Evolutionary conservation across 2,888 invertebrate genomes (phyloP).

Genomic region (Microplitis deprimator): DNA sequence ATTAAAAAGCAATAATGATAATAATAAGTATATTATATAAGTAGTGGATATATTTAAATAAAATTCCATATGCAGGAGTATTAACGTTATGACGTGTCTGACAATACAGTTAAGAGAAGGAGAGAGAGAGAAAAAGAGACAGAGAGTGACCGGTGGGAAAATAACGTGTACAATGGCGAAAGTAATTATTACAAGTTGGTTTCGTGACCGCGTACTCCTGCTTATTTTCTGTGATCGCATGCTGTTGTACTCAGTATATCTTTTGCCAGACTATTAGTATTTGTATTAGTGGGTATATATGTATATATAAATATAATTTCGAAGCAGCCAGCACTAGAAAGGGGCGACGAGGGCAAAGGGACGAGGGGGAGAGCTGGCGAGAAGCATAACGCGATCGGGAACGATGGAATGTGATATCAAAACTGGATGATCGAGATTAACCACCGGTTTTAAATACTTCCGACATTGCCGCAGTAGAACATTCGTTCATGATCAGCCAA

Average conservation of each 20-base stretch:
- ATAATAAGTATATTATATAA: too few relatives aligned
- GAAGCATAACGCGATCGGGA: slow-evolving; percentile 12
- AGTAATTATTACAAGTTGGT: slow-evolving; percentile 36
- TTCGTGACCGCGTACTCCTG: slow-evolving; percentile 29
- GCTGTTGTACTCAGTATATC: slow-evolving; percentile 21
- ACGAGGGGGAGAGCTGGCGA: neutral
- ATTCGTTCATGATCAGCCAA: neutral
- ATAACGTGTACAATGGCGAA: slow-evolving; percentile 25
- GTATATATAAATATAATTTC: neutral
- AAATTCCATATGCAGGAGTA: too few relatives aligned
- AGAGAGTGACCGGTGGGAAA: slow-evolving; percentile 19
- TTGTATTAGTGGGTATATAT: neutral
- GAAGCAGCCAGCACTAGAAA: neutral
- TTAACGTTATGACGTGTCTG: neutral
- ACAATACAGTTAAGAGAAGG: neutral
- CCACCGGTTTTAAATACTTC: neutral
- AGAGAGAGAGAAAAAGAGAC: neutral
- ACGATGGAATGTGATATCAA: slow-evolving; percentile 31
- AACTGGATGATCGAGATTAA: slow-evolving; percentile 22
- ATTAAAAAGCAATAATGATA: too few relatives aligned
- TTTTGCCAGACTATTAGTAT: neutral
- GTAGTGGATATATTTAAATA: too few relatives aligned
- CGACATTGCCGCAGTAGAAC: slow-evolving; percentile 1
- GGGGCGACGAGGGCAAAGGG: neutral
- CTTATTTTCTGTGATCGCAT: slow-evolving; percentile 26